Evolutionary conservation across 2,888 invertebrate species (phyloP).

Genomic region (Pollenia labialis): DNA sequence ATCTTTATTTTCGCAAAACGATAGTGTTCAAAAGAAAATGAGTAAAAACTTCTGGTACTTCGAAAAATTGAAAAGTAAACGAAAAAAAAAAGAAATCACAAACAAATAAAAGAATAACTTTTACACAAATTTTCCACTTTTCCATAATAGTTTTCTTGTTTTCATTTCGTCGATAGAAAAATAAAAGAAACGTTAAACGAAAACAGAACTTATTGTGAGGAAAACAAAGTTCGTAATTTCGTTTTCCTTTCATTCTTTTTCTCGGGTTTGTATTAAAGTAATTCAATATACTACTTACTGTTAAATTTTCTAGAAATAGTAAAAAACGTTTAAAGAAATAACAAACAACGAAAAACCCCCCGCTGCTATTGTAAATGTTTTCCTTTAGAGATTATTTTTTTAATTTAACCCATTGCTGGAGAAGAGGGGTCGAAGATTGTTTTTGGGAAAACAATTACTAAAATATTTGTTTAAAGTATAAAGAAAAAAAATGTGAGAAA

Average conservation of each 20-base stretch:
- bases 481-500: neutral
- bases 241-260: neutral
- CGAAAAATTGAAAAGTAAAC: constrained; percentile 57
- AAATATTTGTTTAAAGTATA: neutral
- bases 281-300: constrained; percentile 59
- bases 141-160: constrained; percentile 11
- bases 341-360: neutral
- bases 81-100: constrained; percentile 36
- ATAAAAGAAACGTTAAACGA: constrained; percentile 8
- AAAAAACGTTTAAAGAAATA: neutral
- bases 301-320: constrained; percentile 20
- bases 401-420: neutral
- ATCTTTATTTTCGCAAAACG: constrained; percentile 23
- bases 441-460: neutral
- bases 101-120: constrained; percentile 56
- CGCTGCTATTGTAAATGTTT: constrained; percentile 11
- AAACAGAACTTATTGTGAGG: constrained; percentile 26
- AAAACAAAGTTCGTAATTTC: constrained; percentile 20
- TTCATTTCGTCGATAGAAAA: neutral
- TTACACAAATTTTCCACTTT: constrained; percentile 26
- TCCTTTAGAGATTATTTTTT: neutral
- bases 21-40: constrained; percentile 54
- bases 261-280: constrained; percentile 45
- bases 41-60: constrained; percentile 61
- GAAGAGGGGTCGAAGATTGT: neutral